These are phyloP conservation scores for Lacerta agilis DNA, from an alignment of 2,797 vertebrate genomes.

Conservation along the genomic window DNA sequence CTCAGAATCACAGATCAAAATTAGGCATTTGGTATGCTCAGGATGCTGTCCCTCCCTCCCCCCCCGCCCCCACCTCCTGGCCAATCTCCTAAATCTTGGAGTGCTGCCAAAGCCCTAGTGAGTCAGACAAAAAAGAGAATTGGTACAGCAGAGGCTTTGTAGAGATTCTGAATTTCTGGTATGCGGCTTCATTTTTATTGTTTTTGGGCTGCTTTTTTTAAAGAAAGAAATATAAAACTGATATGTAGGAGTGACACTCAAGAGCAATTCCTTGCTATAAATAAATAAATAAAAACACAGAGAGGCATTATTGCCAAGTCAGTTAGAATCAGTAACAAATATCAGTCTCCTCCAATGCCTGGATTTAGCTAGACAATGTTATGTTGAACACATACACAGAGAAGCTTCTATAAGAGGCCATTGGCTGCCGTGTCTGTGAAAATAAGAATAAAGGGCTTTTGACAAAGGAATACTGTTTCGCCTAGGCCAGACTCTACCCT, in stretches of 20 bases:
- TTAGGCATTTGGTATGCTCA: constrained; percentile 81
- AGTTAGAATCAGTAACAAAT: constrained; percentile 8
- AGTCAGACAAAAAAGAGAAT: constrained; percentile 72
- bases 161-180: constrained; percentile 74
- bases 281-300: too few relatives aligned
- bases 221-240: constrained; percentile 43
- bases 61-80: background rate
- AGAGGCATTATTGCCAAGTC: background rate
- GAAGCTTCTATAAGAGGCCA: background rate
- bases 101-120: constrained; percentile 80
- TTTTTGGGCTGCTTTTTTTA: constrained; percentile 53
- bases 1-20: constrained; percentile 86
- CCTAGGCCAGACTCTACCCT: background rate
- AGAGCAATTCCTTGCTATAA: constrained; percentile 52
- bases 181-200: constrained; percentile 61
- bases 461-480: constrained; percentile 1
- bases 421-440: background rate
- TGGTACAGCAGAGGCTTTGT: constrained; percentile 70
- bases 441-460: background rate
- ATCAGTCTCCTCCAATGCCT: background rate
- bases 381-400: background rate
- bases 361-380: background rate
- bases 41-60: constrained; percentile 75
- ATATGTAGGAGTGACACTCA: constrained; percentile 59
- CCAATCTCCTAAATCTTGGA: constrained; percentile 77